These are phyloP conservation scores for Penaeus indicus DNA, from an alignment of 1,140 invertebrate species.

Conservation along the genomic window DNA sequence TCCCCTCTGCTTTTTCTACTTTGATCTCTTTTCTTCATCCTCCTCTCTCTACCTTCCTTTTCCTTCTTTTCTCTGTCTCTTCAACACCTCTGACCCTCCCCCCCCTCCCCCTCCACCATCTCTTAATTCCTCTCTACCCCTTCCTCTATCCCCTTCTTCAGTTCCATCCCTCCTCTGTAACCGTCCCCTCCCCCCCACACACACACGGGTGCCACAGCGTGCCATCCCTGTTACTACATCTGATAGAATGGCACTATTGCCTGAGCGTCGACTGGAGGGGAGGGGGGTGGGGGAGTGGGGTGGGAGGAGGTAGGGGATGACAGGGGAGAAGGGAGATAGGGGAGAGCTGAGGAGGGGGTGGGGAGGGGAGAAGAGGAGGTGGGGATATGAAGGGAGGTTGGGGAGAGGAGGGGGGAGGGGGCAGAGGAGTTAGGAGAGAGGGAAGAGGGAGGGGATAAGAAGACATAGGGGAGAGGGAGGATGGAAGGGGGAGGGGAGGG, in stretches of 20 bases:
- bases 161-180: background rate
- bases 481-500: background rate
- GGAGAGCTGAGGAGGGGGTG: too few relatives aligned
- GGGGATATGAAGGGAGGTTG: background rate
- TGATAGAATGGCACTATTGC: too few relatives aligned
- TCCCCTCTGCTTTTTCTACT: too few relatives aligned
- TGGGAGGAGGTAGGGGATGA: too few relatives aligned
- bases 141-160: background rate
- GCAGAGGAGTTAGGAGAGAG: too few relatives aligned
- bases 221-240: too few relatives aligned
- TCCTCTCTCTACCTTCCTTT: background rate
- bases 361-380: background rate
- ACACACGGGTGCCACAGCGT: too few relatives aligned
- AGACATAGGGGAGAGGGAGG: background rate
- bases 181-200: background rate
- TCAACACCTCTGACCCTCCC: background rate
- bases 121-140: too few relatives aligned
- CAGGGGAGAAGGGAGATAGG: too few relatives aligned
- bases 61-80: background rate
- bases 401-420: too few relatives aligned
- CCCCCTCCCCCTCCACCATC: slow-evolving; percentile 3
- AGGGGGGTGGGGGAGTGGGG: too few relatives aligned
- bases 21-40: background rate
- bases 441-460: background rate
- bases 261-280: too few relatives aligned